A percentile compares a stretch with the other conserved stretches of the same genome.
These are phyloP conservation scores for Phrynocephalus versicolor DNA, from an alignment of 2,113 vertebrate species.

Conservation along the genomic window DNA sequence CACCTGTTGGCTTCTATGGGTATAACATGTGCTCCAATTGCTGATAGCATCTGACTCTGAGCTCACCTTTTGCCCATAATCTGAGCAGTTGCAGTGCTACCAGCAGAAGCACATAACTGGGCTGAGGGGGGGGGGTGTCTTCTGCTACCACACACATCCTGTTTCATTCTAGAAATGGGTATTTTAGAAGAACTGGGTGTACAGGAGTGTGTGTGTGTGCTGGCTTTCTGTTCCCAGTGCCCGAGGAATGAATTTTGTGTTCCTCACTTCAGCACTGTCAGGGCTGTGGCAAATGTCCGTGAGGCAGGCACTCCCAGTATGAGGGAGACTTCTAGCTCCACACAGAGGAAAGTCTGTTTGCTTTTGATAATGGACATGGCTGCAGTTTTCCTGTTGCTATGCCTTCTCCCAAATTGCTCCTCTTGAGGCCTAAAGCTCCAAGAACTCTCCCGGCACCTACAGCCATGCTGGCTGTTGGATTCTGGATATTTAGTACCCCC, in stretches of 20 bases:
- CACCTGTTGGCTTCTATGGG: not conserved
- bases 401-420: too few relatives aligned
- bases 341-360: too few relatives aligned
- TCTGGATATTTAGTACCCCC: not conserved
- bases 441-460: too few relatives aligned
- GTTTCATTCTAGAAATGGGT: not conserved
- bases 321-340: not conserved
- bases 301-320: too few relatives aligned
- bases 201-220: not conserved
- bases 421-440: too few relatives aligned
- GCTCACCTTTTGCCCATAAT: not conserved
- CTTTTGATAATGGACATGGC: not conserved
- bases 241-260: not conserved
- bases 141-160: not conserved
- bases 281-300: too few relatives aligned
- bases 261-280: not conserved
- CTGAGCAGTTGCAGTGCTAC: not conserved
- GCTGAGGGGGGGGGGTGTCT: not conserved
- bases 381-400: not conserved
- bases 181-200: not conserved
- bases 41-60: not conserved
- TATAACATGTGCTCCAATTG: not conserved
- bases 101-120: too few relatives aligned
- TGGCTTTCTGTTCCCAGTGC: not conserved
- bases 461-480: too few relatives aligned